These are phyloP conservation scores for Oncorhynchus masou DNA, from an alignment of 2,113 vertebrate genomes.

Conservation along the genomic window DNA sequence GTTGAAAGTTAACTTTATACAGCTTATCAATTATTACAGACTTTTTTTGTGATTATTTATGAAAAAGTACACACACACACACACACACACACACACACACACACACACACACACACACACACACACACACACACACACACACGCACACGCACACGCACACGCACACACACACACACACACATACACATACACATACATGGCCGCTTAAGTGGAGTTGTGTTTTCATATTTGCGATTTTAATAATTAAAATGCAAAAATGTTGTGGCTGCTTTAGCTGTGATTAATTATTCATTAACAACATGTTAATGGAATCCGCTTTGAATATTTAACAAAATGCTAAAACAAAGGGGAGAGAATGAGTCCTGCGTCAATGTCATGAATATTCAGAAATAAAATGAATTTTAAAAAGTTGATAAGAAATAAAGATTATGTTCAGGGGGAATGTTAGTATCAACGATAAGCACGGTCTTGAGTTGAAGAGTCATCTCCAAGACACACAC, in stretches of 20 bases:
- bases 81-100: too few relatives aligned
- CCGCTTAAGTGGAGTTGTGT: conserved; percentile 30
- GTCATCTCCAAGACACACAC: too few relatives aligned
- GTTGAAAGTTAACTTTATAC: too few relatives aligned
- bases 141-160: not conserved
- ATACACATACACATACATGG: too few relatives aligned
- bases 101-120: too few relatives aligned
- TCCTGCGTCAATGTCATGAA: conserved; percentile 66
- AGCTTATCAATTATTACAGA: too few relatives aligned
- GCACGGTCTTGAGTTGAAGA: too few relatives aligned
- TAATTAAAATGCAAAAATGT: conserved; percentile 83
- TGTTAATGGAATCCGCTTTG: conserved; percentile 86
- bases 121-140: not conserved
- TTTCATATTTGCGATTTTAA: conserved; percentile 89
- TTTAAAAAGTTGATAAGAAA: conserved; percentile 13
- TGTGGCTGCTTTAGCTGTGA: conserved; percentile 85
- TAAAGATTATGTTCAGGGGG: conserved; percentile 9
- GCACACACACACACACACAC: too few relatives aligned
- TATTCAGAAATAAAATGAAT: conserved; percentile 53
- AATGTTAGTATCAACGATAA: too few relatives aligned
- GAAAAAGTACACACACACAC: not conserved
- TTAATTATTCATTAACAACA: conserved; percentile 95
- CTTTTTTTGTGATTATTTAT: too few relatives aligned
- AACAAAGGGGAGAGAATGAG: conserved; percentile 62
- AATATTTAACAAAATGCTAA: conserved; percentile 79